phyloP scores from a whole-genome alignment of 1,140 invertebrate species.

The Atta cephalotes region DNA sequence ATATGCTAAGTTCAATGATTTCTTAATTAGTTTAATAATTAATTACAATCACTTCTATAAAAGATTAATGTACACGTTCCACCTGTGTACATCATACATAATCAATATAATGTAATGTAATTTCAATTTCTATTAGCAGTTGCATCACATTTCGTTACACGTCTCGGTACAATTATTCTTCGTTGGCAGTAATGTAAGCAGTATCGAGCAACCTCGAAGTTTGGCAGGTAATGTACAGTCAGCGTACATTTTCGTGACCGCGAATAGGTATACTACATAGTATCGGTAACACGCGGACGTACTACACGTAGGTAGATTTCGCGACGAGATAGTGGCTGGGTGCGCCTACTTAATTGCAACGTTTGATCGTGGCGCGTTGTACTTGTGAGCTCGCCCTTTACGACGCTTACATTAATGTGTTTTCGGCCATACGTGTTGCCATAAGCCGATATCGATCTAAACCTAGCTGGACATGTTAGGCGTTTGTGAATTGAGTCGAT shows the following conservation, averaged over 20 bases:
- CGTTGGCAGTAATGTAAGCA: constrained; percentile 60
- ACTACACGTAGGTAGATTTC: constrained; percentile 65
- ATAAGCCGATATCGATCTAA: constrained; percentile 52
- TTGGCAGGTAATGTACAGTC: constrained; percentile 58
- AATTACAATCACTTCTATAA: neutral
- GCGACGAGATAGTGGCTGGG: constrained; percentile 66
- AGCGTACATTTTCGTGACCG: constrained; percentile 70
- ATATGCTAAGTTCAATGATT: neutral
- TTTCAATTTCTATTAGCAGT: neutral
- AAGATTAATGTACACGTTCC: neutral
- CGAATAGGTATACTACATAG: constrained; percentile 55
- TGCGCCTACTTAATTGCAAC: constrained; percentile 78
- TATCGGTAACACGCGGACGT: constrained; percentile 39
- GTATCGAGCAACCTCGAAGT: constrained; percentile 71
- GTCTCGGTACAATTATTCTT: constrained; percentile 42
- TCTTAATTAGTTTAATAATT: neutral
- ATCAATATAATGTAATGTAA: neutral
- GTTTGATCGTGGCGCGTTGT: constrained; percentile 76
- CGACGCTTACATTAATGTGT: constrained; percentile 60
- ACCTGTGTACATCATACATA: neutral
- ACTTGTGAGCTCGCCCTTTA: constrained; percentile 74
- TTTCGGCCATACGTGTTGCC: constrained; percentile 29
- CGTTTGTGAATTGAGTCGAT: constrained; percentile 38
- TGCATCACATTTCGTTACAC: constrained; percentile 14
- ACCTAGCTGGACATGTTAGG: neutral